phyloP scores from a whole-genome alignment of 1,140 invertebrate genomes.

The Drosophila kurseongensis region DNA sequence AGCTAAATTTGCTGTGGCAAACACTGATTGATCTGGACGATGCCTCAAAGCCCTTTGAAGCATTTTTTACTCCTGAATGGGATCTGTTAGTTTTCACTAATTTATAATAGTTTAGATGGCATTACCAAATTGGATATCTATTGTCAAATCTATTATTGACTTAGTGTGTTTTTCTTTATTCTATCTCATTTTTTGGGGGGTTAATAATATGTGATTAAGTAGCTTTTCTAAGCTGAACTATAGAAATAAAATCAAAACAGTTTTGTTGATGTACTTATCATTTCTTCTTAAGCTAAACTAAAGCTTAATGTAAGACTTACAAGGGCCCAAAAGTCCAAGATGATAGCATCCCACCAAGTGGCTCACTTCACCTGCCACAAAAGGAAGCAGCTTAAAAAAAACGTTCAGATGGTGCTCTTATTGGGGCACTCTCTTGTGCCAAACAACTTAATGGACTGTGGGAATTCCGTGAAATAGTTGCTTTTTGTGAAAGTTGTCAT shows the following conservation, averaged over 20 bases:
- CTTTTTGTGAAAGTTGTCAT: constrained; percentile 19
- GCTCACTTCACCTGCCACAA: background rate
- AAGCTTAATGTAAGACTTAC: background rate
- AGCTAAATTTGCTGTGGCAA: background rate
- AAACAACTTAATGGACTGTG: constrained; percentile 5
- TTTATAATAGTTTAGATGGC: too few relatives aligned
- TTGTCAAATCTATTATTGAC: too few relatives aligned
- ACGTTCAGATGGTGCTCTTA: background rate
- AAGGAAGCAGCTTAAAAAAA: background rate
- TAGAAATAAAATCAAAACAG: too few relatives aligned
- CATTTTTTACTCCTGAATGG: too few relatives aligned
- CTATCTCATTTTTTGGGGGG: too few relatives aligned
- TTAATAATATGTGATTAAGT: too few relatives aligned
- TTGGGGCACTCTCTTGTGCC: too few relatives aligned
- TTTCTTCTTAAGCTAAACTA: background rate
- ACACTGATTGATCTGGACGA: background rate
- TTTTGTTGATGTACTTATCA: too few relatives aligned
- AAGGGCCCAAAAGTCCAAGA: background rate
- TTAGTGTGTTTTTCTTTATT: background rate
- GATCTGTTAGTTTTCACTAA: too few relatives aligned
- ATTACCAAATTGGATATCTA: background rate
- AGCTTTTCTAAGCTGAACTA: too few relatives aligned
- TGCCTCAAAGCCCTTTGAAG: background rate
- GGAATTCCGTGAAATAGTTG: constrained; percentile 1
- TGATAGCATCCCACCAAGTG: background rate